Evolutionary conservation across 2,113 vertebrate species (phyloP), one percentile per base, ranked within the genome.

Genomic region (Cavia aperea): DNA sequence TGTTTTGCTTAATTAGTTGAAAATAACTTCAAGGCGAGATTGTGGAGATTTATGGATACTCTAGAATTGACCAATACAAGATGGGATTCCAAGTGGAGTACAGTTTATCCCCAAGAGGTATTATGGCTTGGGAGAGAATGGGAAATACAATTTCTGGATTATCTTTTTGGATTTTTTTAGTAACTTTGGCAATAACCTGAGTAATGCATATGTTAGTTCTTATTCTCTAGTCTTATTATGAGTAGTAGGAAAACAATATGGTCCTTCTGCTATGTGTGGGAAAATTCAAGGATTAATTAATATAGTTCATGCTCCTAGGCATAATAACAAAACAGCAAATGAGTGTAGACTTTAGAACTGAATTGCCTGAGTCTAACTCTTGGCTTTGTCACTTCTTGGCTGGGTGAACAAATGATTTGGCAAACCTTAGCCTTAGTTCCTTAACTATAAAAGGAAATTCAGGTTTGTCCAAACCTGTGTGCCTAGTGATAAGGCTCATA

Each of bases 11-110:
- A 94, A 96, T 97, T 97, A 96, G 92, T 89, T 96, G 77, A 94
- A 94, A 91, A 96, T 96, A 96, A 95, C 93, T 96, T 94, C 63
- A 88, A 96, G 96, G 91, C 84, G 94, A 96, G 92, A 96, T 96
- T 92, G 81, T 73, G 29, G 51, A 94, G 95, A 96, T 95, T 70
- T 77, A 62, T 60, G 88, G 81, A 83, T 91, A 94, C 84, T 92
- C 33, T 68, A 79, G 89, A 82, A 66, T 91, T 95, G 95, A 95
- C 94, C 92, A 95, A 7, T 91, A 75, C 21, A 94, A 65, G 49
- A n/a, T 54, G 39, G 60, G 72, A 77, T 91, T 93, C 51, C 84
- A 95, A 87, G 63, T 46, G 24, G 33, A 29, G 31, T 92, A 49
- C 70, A 63, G 24, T 84, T 86, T 90, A 82, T 91, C 77, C 72